phyloP scores from a whole-genome alignment of 2,113 vertebrate species.

The Morphnarchus princeps region DNA sequence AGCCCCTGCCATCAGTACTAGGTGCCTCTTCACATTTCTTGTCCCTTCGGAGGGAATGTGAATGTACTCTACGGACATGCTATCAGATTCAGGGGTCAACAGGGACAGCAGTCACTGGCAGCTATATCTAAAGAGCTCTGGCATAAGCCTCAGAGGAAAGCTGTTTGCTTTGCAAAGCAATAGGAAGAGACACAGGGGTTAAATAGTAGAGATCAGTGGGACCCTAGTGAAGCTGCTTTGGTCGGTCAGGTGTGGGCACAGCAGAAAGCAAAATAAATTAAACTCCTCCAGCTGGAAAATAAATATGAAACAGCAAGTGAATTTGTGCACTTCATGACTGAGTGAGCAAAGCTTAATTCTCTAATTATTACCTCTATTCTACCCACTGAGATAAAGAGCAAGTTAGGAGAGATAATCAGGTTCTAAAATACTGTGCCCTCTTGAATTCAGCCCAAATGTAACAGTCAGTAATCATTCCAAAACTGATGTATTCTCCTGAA shows the following conservation, averaged over 20 bases:
- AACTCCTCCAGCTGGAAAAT: constrained; percentile 74
- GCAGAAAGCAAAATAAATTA: constrained; percentile 72
- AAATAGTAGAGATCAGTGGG: constrained; percentile 1
- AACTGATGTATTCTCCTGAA: neutral
- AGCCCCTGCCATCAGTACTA: neutral
- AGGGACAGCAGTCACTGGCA: neutral
- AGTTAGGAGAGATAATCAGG: constrained; percentile 69
- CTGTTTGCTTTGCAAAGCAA: neutral
- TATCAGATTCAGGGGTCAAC: neutral
- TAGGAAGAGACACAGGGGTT: neutral
- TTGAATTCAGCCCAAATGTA: constrained; percentile 51
- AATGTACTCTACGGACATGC: neutral
- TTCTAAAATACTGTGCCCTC: constrained; percentile 48
- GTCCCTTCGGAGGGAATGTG: neutral
- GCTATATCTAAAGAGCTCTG: neutral
- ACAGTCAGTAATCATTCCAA: constrained; percentile 30
- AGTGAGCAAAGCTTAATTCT: constrained; percentile 69
- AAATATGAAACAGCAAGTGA: constrained; percentile 69
- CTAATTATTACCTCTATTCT: constrained; percentile 70
- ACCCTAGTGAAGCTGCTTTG: constrained; percentile 13
- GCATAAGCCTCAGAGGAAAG: neutral
- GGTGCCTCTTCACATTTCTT: neutral
- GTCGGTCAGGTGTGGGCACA: constrained; percentile 46
- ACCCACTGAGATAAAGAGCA: constrained; percentile 69
- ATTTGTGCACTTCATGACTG: constrained; percentile 57